Percentiles rank a stretch among this genome's conserved stretches.
Evolutionary conservation across 2,113 vertebrate species (phyloP).

Genomic region (Aspidoscelis tigris): DNA sequence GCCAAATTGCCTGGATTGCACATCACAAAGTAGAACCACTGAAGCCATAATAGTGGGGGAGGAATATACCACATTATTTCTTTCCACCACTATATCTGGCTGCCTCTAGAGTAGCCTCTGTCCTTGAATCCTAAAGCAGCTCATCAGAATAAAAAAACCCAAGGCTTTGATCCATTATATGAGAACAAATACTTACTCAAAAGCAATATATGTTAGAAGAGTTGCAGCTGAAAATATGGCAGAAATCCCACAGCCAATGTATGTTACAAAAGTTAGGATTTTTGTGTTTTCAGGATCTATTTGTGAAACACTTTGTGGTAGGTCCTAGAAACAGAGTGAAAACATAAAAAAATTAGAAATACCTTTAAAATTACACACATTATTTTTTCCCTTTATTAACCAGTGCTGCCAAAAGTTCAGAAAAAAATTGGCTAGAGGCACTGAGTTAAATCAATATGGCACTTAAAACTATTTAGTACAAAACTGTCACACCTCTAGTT

Average conservation of each 20-base stretch:
- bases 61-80: no score
- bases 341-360: background rate
- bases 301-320: slow-evolving; percentile 75
- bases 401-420: slow-evolving; percentile 33
- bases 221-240: slow-evolving; percentile 94
- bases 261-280: slow-evolving; percentile 91
- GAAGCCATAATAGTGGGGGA: no score
- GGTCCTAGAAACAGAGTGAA: slow-evolving; percentile 78
- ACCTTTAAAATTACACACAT: background rate
- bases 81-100: no score
- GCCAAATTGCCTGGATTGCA: no score
- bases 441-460: background rate
- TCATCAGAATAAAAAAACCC: background rate
- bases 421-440: slow-evolving; percentile 3
- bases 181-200: slow-evolving; percentile 88
- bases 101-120: background rate
- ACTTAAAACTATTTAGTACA: background rate
- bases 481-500: slow-evolving; percentile 45
- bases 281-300: slow-evolving; percentile 80
- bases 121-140: background rate
- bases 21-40: no score
- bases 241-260: slow-evolving; percentile 94
- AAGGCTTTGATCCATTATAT: background rate
- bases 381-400: slow-evolving; percentile 27
- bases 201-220: slow-evolving; percentile 93